Base-by-base conservation (phyloP, 2,797 vertebrate genomes). In the Tauraco hartlaubi region DNA sequence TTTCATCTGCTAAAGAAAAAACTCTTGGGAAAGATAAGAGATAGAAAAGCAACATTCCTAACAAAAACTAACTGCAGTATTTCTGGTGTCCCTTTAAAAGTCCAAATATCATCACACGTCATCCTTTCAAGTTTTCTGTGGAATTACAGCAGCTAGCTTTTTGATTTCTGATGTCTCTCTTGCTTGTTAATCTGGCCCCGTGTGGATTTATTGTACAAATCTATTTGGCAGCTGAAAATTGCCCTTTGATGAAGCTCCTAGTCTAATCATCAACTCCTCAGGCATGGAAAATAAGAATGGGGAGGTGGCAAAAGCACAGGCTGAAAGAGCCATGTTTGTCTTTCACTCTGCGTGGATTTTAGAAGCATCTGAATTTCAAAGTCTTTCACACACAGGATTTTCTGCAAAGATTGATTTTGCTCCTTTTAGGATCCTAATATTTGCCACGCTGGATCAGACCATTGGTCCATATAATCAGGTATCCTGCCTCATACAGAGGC, bases 131-230 rank as follows among this genome's bases (percentile, higher is more conserved):
- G 88, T 95, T 97, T 96, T 82, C 90, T 93, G 92, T 92, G 91
- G 97, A 95, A 96, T 97, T 96, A 87, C 62, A 94, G 80, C 80
- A 88, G 79, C 84, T 94, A 91, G 93, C 89, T 86, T 96, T 97
- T 92, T 96, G 81, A 95, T 97, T 97, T 96, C 87, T 92, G 95
- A 94, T 80, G 83, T 94, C 81, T 97, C 77, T 95, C 91, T 97
- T 84, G 62, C 96, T 97, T 95, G 89, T 97, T 95, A 96, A 96
- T 97, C 95, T 94, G 85, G 88, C 89, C 95, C 83, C 89, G 5
- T 96, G 95, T 92, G 96, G 85, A 93, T 97, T 97, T 96, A 93
- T 97, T 96, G 77, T 94, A 95, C 79, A 97, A 93, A 96, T 97
- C 90, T 97, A 92, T 92, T 79, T 89, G 96, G 93, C 93, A 94